phyloP scores from a whole-genome alignment of 1,140 invertebrate species.

The Cheumatopsyche charites region DNA sequence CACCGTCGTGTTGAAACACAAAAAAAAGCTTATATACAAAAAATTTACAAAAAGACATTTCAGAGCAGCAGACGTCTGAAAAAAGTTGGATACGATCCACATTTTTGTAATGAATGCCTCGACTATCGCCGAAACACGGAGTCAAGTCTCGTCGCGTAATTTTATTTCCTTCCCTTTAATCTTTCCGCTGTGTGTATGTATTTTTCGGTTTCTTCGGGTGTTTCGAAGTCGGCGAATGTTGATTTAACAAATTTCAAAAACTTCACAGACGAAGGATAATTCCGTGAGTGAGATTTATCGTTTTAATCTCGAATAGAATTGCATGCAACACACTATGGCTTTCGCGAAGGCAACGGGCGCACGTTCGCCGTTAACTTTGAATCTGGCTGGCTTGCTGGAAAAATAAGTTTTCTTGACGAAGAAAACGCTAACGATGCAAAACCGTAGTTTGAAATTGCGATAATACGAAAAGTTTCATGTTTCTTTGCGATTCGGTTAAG shows the following conservation, averaged over 20 bases:
- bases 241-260: constrained; percentile 30
- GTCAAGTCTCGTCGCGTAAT: constrained; percentile 19
- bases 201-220: background rate
- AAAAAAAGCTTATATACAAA: too few relatives aligned
- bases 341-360: background rate
- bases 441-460: too few relatives aligned
- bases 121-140: constrained; percentile 27
- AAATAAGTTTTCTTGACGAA: too few relatives aligned
- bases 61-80: background rate
- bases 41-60: background rate
- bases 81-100: constrained; percentile 44
- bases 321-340: background rate
- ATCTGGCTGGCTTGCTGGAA: background rate
- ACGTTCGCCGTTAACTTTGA: background rate
- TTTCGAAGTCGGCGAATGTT: constrained; percentile 9
- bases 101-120: constrained; percentile 44
- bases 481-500: too few relatives aligned
- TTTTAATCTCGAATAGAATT: constrained; percentile 23
- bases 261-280: constrained; percentile 27
- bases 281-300: constrained; percentile 16
- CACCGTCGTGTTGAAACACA: background rate
- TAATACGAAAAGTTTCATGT: too few relatives aligned
- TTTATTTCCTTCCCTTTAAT: constrained; percentile 12
- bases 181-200: background rate
- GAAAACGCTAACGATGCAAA: too few relatives aligned